Evolutionary conservation across 2,888 invertebrate species (phyloP).

Genomic region (Agrenia bidenticulata): DNA sequence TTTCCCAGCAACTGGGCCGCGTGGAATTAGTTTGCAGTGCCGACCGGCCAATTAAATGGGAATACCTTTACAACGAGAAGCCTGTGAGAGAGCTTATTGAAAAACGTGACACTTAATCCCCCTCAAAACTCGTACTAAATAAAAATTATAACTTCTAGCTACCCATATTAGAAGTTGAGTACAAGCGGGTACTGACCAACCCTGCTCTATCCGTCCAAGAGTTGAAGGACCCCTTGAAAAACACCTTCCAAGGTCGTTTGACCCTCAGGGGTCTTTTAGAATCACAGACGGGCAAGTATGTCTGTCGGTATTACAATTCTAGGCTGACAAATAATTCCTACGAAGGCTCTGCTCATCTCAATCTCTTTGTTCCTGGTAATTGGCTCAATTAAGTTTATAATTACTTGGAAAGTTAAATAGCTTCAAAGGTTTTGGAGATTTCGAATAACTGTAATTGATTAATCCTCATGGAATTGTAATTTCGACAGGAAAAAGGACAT

Average conservation of each 20-base stretch:
- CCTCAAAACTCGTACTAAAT: no score
- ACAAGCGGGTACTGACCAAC: no score
- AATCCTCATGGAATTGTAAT: not conserved
- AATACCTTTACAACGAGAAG: constrained; percentile 25
- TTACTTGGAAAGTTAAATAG: no score
- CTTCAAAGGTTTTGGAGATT: no score
- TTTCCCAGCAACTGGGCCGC: no score
- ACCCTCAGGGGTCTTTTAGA: constrained; percentile 29
- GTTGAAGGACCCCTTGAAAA: constrained; percentile 3
- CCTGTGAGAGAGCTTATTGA: constrained; percentile 31
- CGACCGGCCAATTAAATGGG: constrained; percentile 35
- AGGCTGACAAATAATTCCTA: constrained; percentile 30
- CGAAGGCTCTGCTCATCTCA: constrained; percentile 23
- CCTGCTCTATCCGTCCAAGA: no score
- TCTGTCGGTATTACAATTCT: constrained; percentile 32
- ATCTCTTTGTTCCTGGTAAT: constrained; percentile 37
- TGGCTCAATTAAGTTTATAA: no score
- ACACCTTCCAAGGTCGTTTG: constrained; percentile 26
- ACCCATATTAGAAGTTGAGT: no score
- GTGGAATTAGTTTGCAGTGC: constrained; percentile 31
- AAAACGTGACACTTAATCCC: no score
- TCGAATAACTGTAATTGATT: not conserved
- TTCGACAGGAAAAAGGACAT: constrained; percentile 26
- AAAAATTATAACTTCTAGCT: no score
- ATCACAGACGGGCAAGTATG: constrained; percentile 36